A percentile compares a stretch with the other conserved stretches of the same genome.
Conservation (phyloP, 2,113 vertebrate species). For the Lepisosteus osseus region DNA sequence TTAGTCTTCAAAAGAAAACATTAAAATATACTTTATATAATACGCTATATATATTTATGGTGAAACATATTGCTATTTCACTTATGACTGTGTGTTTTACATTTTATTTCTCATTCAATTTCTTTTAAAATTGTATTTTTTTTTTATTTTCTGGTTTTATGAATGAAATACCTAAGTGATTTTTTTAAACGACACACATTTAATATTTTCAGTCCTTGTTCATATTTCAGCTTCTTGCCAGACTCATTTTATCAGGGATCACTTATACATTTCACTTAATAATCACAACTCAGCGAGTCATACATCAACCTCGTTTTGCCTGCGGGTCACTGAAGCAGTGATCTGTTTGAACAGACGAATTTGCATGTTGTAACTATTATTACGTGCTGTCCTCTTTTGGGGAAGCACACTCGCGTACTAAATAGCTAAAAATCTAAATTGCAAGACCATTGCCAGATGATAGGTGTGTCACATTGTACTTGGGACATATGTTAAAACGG, state of each 20-base stretch:
- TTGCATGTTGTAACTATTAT: slow-evolving; percentile 59
- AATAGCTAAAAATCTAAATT: too few species aligned
- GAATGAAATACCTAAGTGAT: too few species aligned
- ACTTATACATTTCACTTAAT: slow-evolving; percentile 54
- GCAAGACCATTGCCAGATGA: too few species aligned
- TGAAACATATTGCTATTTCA: too few species aligned
- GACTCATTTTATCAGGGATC: slow-evolving; percentile 21
- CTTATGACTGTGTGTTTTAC: not conserved
- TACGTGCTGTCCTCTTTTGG: slow-evolving; percentile 25
- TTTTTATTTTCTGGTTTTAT: too few species aligned
- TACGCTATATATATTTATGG: not conserved
- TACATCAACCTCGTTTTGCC: slow-evolving; percentile 61
- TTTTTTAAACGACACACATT: not conserved
- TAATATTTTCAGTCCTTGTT: slow-evolving; percentile 2
- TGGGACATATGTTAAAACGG: too few species aligned
- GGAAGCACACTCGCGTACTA: too few species aligned
- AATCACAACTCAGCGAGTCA: slow-evolving; percentile 62
- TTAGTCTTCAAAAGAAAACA: too few species aligned
- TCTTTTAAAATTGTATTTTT: too few species aligned
- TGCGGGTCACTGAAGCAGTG: slow-evolving; percentile 55
- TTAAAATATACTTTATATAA: not conserved
- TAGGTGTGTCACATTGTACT: too few species aligned
- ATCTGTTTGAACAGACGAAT: slow-evolving; percentile 46
- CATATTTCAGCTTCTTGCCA: slow-evolving; percentile 11
- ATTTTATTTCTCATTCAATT: not conserved